Base-by-base conservation (phyloP, 2,113 vertebrate species). In the Phalacrocorax carbo region DNA sequence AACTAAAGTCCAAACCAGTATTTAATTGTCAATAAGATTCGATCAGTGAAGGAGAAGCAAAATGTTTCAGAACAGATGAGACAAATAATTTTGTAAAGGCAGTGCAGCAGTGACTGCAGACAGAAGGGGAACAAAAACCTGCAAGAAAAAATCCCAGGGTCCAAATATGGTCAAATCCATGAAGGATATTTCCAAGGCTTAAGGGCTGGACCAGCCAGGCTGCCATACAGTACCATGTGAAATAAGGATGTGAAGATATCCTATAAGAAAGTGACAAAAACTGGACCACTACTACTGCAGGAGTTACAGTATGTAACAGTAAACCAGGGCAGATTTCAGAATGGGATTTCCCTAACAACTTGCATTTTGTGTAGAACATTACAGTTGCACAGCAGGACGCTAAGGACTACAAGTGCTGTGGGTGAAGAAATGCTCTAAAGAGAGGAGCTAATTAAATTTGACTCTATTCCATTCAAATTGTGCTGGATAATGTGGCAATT, bases 371-470 rank as follows among this genome's bases (percentile, higher is more conserved):
- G 44, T 73, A 58, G 36, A 83, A 40, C 60, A 71, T 36, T 54
- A 46, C 51, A 70, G 42, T 49, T 62, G 51, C 76, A 61, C 64
- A 89, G 72, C 77, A 94, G 69, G 84, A 84, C 68, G 42, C 57
- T 75, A 46, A 75, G 62, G 20, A 75, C 38, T 86, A 23, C 55
- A 65, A 89, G 34, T 23, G 42, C 38, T 78, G 23, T 58, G 73
- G 38, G 30, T 91, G 84, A 91, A 87, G 57, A 82, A 91, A 77
- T 44, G 46, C 42, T 93, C 20, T 86, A 71, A 86, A 91, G 73
- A 70, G 22, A 71, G 42, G 16, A 87, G 51, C 21, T 93, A 88
- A 94, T 93, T 89, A 91, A 86, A 80, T 89, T 94, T 78, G 55
- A 82, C 57, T 93, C 17, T 3, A 42, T 75, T 78, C 51, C 61